Evolutionary conservation across 2,888 invertebrate species (phyloP).

Genomic region (Atrina japonica): DNA sequence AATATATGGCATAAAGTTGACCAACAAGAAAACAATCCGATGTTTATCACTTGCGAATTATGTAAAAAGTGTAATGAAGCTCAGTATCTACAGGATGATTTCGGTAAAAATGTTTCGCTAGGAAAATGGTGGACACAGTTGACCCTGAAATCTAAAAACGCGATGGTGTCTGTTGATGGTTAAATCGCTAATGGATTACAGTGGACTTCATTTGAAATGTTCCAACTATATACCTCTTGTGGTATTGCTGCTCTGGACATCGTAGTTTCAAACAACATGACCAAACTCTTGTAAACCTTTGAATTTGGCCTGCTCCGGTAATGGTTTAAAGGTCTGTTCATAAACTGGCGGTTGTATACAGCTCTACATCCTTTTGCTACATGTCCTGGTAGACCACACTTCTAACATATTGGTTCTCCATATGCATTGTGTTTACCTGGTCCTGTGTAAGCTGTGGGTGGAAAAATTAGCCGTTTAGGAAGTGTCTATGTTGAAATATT

Average conservation of each 20-base stretch:
- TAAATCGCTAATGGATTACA: too few species aligned
- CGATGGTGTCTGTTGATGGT: background rate
- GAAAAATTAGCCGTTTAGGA: too few species aligned
- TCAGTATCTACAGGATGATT: background rate
- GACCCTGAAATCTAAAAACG: conserved; percentile 26
- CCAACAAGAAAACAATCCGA: conserved; percentile 39
- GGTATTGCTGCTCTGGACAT: background rate
- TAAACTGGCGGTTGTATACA: too few species aligned
- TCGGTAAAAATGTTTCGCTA: conserved; percentile 11
- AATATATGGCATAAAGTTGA: conserved; percentile 16
- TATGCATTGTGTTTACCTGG: too few species aligned
- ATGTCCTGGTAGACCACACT: too few species aligned
- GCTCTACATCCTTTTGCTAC: too few species aligned
- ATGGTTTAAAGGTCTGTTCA: too few species aligned
- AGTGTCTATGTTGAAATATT: too few species aligned
- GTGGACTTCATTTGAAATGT: conserved; percentile 10
- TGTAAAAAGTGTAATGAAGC: conserved; percentile 3
- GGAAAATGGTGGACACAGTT: conserved; percentile 23
- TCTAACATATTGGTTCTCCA: too few species aligned
- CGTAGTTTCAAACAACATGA: background rate
- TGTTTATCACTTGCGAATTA: conserved; percentile 9
- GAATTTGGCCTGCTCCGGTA: background rate
- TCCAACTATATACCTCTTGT: background rate
- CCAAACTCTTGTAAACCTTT: background rate
- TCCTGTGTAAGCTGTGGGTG: too few species aligned